These are phyloP conservation scores for Plectrocnemia conspersa DNA, from an alignment of 1,140 invertebrate genomes.

Conservation along the genomic window DNA sequence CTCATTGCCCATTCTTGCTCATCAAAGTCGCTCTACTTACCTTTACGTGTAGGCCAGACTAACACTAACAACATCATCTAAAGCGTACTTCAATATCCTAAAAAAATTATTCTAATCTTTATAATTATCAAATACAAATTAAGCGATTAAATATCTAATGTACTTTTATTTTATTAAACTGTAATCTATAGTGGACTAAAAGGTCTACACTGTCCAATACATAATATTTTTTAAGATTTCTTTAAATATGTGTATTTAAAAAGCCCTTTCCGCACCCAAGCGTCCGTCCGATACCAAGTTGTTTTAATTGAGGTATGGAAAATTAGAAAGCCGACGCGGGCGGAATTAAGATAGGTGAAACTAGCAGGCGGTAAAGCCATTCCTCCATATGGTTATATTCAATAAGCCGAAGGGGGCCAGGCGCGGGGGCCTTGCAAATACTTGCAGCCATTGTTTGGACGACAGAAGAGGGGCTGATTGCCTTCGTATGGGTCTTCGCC, in stretches of 20 bases:
- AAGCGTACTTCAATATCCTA: too few relatives aligned
- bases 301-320: constrained; percentile 34
- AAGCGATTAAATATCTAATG: too few relatives aligned
- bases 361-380: neutral
- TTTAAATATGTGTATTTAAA: neutral
- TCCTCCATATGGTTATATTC: constrained; percentile 20
- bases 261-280: neutral
- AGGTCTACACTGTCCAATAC: too few relatives aligned
- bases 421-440: constrained; percentile 7
- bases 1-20: too few relatives aligned
- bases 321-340: constrained; percentile 33
- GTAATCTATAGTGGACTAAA: too few relatives aligned
- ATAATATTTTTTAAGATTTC: too few relatives aligned
- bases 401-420: constrained; percentile 8
- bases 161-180: too few relatives aligned
- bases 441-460: constrained; percentile 27
- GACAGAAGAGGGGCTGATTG: constrained; percentile 9
- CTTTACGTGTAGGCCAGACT: too few relatives aligned
- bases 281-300: constrained; percentile 16
- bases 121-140: too few relatives aligned
- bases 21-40: too few relatives aligned
- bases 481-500: constrained; percentile 15
- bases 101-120: too few relatives aligned
- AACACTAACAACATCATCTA: too few relatives aligned
- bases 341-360: constrained; percentile 18